Percentiles rank a stretch among this genome's conserved stretches.
phyloP scores from a whole-genome alignment of 1,140 invertebrate genomes.

The Proctacanthus coquilletti region DNA sequence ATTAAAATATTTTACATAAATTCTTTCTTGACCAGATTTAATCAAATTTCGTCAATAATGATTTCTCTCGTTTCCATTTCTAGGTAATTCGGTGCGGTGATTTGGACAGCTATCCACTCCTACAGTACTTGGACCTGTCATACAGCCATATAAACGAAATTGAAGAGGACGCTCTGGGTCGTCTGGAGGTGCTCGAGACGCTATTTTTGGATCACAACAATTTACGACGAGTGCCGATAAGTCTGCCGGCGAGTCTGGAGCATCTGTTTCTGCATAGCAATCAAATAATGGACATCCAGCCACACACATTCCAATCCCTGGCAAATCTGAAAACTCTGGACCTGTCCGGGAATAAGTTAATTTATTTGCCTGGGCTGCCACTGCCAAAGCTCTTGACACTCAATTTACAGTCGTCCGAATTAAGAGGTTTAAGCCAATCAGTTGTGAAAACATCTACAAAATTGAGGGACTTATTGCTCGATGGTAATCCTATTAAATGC shows the following conservation, averaged over 20 bases:
- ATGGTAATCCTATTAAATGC: constrained; percentile 27
- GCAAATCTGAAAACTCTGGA: constrained; percentile 50
- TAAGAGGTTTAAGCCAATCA: constrained; percentile 21
- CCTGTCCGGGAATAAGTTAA: constrained; percentile 21
- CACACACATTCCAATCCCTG: constrained; percentile 52
- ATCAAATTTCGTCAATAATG: no score
- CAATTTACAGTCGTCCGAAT: constrained; percentile 19
- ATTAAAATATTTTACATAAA: no score
- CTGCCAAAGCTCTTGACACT: constrained; percentile 20
- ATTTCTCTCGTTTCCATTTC: no score
- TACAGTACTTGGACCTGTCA: constrained; percentile 66
- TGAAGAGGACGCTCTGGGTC: constrained; percentile 73
- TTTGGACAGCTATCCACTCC: constrained; percentile 72
- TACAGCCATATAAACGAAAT: constrained; percentile 58
- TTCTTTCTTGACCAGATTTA: no score
- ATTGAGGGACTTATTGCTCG: constrained; percentile 22
- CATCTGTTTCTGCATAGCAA: constrained; percentile 46
- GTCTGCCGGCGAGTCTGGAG: constrained; percentile 44
- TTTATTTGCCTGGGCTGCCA: constrained; percentile 20
- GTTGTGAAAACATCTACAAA: constrained; percentile 24
- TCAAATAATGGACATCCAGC: constrained; percentile 41
- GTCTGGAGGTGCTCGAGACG: constrained; percentile 60
- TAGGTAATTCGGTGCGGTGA: constrained; percentile 62
- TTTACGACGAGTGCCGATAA: constrained; percentile 46
- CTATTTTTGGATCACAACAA: constrained; percentile 66